Evolutionary conservation across 2,888 invertebrate genomes (phyloP), one percentile per base, ranked within the genome.

Genomic region (Stegana nigrithorax): DNA sequence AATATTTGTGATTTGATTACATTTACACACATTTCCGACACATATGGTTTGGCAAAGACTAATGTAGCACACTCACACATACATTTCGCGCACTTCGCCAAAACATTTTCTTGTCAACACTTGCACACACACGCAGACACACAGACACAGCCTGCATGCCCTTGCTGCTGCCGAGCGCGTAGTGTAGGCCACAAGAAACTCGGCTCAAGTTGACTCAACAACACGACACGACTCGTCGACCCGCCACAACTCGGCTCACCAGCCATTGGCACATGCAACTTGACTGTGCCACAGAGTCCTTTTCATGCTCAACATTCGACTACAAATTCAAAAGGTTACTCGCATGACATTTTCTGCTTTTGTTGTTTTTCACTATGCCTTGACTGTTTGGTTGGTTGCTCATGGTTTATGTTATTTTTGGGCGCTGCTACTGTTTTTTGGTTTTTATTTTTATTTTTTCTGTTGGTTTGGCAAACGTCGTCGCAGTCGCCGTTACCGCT

Each of bases 1-100:
- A 55, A 55, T 55, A 36, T 36, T 55, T 55, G 53, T 55, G 32
- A 55, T 55, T 32, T 32, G 53, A 55, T 55, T 55, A 55, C 32
- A 55, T 21, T 55, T 36, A 36, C 53, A 55, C 53, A 55, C 53
- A 55, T 55, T 55, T 55, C 53, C 53, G 53, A 55, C 53, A 55
- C 53, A 55, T 55, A 32, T 55, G 53, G 53, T 55, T 55, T 55
- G 53, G 53, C 53, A 55, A 36, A 7, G 32, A 21, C 19, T 55
- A 19, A 19, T 19, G 53, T 19, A 6, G 5, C n/a, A n/a, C n/a
- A n/a, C n/a, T n/a, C n/a, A n/a, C n/a, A n/a, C n/a, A n/a, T n/a
- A n/a, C n/a, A n/a, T n/a, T n/a, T n/a, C n/a, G 19, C 19, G 26
- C 27, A 51, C 14, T 51, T 51, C 51, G 53, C 53, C 53, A 53